A percentile compares a stretch with the other conserved stretches of the same genome.
Conservation (phyloP, 2,113 vertebrate species). For the Argyrosomus japonicus region DNA sequence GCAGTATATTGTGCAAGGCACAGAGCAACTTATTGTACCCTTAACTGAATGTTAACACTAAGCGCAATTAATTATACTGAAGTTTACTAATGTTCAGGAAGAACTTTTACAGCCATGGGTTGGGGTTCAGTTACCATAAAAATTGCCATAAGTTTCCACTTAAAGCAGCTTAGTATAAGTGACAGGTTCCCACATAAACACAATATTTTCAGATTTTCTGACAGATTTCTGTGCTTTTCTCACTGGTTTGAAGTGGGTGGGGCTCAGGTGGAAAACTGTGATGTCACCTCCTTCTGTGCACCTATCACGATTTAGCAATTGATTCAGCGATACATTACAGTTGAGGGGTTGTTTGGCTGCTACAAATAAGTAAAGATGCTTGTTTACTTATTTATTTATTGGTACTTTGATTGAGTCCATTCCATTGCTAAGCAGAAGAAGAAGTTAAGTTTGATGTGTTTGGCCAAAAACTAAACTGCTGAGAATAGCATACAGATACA, state of each 20-base stretch:
- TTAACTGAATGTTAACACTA: conserved; percentile 13
- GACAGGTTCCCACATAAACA: background rate
- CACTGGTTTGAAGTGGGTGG: background rate
- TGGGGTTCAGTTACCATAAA: background rate
- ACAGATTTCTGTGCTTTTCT: background rate
- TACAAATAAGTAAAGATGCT: background rate
- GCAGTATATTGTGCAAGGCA: conserved; percentile 16
- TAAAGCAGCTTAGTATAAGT: too few species aligned
- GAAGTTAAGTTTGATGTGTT: background rate
- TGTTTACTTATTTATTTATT: background rate
- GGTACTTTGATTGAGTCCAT: background rate
- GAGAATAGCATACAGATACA: background rate
- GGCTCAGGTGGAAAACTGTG: background rate
- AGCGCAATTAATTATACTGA: conserved; percentile 7
- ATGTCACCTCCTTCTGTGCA: background rate
- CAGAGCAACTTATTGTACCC: conserved; percentile 16
- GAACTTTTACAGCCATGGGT: background rate
- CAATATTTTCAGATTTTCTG: background rate
- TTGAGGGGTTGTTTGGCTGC: background rate
- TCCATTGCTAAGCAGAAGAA: background rate
- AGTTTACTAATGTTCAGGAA: background rate
- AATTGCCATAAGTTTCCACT: background rate
- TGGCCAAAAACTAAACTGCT: background rate
- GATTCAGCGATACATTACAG: background rate
- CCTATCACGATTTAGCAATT: too few species aligned